Evolutionary conservation across 2,797 vertebrate species (phyloP).

Genomic region (Sebastes hubbsi): DNA sequence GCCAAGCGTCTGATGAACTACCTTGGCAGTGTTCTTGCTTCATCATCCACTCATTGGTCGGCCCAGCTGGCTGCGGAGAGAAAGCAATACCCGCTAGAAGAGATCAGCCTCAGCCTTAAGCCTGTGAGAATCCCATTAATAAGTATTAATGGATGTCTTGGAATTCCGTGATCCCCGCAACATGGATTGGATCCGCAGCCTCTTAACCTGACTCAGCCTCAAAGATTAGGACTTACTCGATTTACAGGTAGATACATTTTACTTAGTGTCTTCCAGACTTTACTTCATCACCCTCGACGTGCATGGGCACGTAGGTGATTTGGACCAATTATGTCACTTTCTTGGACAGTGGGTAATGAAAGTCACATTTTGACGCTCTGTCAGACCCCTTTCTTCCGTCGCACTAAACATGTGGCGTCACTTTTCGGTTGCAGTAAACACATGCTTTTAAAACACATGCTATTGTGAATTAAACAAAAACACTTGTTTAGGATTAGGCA

Average conservation of each 20-base stretch:
- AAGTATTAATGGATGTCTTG: conserved; percentile 68
- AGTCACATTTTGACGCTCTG: not conserved
- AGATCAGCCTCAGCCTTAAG: conserved; percentile 61
- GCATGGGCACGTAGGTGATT: not conserved
- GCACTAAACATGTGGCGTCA: not conserved
- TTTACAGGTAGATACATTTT: conserved; percentile 41
- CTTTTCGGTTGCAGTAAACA: not conserved
- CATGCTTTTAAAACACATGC: not conserved
- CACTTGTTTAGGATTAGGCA: no score
- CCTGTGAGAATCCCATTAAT: conserved; percentile 67
- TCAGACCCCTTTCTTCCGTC: not conserved
- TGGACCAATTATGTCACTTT: not conserved
- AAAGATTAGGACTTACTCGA: conserved; percentile 52
- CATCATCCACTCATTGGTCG: conserved; percentile 53
- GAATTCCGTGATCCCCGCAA: conserved; percentile 53
- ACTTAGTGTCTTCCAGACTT: conserved; percentile 22
- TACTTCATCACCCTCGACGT: not conserved
- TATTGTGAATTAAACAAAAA: no score
- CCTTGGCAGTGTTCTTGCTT: conserved; percentile 56
- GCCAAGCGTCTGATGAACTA: conserved; percentile 46
- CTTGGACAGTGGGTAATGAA: not conserved
- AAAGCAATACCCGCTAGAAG: conserved; percentile 30
- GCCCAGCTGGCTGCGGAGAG: conserved; percentile 43
- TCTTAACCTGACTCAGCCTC: conserved; percentile 43
- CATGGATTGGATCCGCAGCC: conserved; percentile 51